Evolutionary conservation across 2,113 vertebrate genomes (phyloP).

Genomic region (Tragelaphus buxtoni): DNA sequence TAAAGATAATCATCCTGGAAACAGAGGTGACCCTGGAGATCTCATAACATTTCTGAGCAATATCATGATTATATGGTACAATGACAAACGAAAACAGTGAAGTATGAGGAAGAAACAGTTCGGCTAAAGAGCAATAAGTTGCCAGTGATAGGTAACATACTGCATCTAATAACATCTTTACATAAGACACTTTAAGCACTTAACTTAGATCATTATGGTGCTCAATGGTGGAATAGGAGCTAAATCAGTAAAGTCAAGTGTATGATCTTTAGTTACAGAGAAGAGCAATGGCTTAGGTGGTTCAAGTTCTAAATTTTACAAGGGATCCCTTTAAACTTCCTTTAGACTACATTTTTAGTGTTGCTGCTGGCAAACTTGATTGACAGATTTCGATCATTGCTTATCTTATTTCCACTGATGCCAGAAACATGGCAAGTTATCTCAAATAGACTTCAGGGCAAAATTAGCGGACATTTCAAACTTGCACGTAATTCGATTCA

Average conservation of each 20-base stretch:
- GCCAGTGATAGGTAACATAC: neutral
- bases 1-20: neutral
- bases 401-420: neutral
- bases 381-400: neutral
- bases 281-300: neutral
- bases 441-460: neutral
- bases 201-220: neutral
- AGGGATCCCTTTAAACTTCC: neutral
- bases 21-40: neutral
- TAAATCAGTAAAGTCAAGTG: neutral
- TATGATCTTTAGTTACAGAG: neutral
- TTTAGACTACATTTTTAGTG: neutral
- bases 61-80: neutral
- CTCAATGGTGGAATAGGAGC: neutral
- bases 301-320: neutral
- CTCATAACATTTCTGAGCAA: slow-evolving; percentile 30
- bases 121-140: neutral
- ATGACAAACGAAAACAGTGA: neutral
- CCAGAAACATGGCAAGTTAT: neutral
- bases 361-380: neutral
- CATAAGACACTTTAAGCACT: neutral
- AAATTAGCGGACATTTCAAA: neutral
- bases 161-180: neutral
- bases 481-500: neutral
- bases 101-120: neutral